Evolutionary conservation across 2,888 invertebrate genomes (phyloP), one percentile per base, ranked within the genome.

Genomic region (Philereme transversata): DNA sequence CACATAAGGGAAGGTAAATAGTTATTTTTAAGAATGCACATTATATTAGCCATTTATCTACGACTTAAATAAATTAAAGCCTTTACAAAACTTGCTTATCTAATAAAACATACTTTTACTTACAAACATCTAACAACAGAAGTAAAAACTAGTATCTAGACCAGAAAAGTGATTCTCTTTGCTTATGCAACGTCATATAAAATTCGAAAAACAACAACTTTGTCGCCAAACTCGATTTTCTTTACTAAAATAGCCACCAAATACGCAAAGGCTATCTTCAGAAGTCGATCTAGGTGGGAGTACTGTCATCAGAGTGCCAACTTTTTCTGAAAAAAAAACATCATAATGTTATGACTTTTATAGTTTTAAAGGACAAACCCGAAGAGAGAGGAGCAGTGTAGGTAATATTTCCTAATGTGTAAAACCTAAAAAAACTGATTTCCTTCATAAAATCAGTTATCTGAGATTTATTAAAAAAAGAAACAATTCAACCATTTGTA

Each of bases 291-390:
- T 91, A 92, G 76, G 92, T 86, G 5, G 92, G 92, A 0, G 88
- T 83, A 60, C 88, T 92, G 40, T 93, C 92, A 67, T 93, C 88
- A 7, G 92, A 92, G 66, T 93, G 91, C 92, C 93, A 93, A 82
- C 92, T 92, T 82, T 91, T 92, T 65, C 92, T 82, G 57, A 43
- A 62, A 57, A 36, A 22, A 36, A 36, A 9, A 36, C 44, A n/a
- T 7, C 6, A 6, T 22, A 36, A 5, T 22, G 22, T 40, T 40
- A 38, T 7, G 36, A 5, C 4, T 3, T 4, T 38, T 5, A 3
- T 22, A 22, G 22, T 22, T 22, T 22, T 22, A 3, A 22, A 22
- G 22, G 1, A 22, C 22, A 22, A 22, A 22, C 1, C 22, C 22
- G 22, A 22, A 22, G 3, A 22, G 22, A 3, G 22, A 22, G 1